Conservation (phyloP, 2,888 invertebrate genomes). For the Trachelus stipa region DNA sequence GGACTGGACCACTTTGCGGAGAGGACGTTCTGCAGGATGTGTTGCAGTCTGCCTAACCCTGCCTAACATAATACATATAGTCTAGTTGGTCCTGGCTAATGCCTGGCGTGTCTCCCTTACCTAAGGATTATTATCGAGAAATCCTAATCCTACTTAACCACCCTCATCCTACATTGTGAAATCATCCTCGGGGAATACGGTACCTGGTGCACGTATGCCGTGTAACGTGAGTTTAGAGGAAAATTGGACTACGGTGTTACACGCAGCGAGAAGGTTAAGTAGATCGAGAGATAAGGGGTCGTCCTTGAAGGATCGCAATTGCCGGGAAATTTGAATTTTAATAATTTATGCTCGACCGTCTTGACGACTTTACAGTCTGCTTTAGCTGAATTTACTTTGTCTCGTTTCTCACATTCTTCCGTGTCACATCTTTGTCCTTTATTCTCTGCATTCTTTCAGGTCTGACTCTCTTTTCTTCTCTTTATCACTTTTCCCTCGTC, state of each 20-base stretch:
- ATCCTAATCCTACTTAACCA: conserved; percentile 40
- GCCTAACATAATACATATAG: too few relatives aligned
- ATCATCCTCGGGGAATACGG: not conserved
- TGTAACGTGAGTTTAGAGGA: not conserved
- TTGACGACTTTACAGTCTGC: not conserved
- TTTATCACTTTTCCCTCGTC: not conserved
- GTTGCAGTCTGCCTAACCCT: not conserved
- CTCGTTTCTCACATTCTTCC: not conserved
- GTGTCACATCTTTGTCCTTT: not conserved
- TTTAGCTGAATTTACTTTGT: not conserved
- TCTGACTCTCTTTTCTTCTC: not conserved
- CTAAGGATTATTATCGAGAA: conserved; percentile 33
- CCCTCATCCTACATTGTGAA: not conserved
- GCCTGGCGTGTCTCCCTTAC: not conserved
- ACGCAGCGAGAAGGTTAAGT: not conserved
- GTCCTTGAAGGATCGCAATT: not conserved
- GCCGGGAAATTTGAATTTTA: not conserved
- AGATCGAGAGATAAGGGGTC: not conserved
- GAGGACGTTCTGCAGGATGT: not conserved
- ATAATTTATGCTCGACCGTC: not conserved
- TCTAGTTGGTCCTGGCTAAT: not conserved
- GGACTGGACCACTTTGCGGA: not conserved
- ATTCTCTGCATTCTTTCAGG: not conserved
- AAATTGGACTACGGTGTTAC: not conserved
- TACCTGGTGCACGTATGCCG: not conserved